Evolutionary conservation across 2,797 vertebrate genomes (phyloP).

Genomic region (Sitta carolinensis): DNA sequence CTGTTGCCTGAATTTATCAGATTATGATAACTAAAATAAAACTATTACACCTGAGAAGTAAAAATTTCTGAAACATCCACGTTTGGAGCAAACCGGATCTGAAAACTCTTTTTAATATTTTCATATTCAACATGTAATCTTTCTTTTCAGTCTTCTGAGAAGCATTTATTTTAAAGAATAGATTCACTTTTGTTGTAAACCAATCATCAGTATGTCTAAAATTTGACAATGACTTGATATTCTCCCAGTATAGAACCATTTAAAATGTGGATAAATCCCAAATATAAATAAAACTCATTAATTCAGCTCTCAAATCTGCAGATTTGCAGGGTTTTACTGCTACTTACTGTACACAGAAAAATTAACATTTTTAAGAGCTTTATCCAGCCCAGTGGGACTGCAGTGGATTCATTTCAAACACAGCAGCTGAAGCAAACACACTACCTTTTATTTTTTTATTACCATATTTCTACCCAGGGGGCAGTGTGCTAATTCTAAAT

Average conservation of each 20-base stretch:
- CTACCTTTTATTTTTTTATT: not conserved
- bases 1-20: not conserved
- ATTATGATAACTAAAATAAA: not conserved
- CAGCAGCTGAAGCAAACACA: slow-evolving; percentile 16
- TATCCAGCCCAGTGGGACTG: not conserved
- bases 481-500: not conserved
- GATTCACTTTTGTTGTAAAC: not conserved
- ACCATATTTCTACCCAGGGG: not conserved
- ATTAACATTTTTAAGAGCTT: slow-evolving; percentile 37
- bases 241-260: not conserved
- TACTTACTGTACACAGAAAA: slow-evolving; percentile 18
- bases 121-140: not conserved
- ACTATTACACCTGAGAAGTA: not conserved
- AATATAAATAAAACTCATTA: slow-evolving; percentile 4
- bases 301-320: slow-evolving; percentile 2
- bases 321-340: slow-evolving; percentile 18
- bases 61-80: not conserved
- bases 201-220: not conserved
- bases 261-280: not conserved
- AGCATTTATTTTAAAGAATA: not conserved
- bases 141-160: not conserved
- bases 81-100: not conserved
- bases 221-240: not conserved
- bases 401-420: slow-evolving; percentile 18
- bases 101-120: not conserved